These are phyloP conservation scores for Sebastes hubbsi DNA, from an alignment of 2,797 vertebrate species.

Conservation along the genomic window DNA sequence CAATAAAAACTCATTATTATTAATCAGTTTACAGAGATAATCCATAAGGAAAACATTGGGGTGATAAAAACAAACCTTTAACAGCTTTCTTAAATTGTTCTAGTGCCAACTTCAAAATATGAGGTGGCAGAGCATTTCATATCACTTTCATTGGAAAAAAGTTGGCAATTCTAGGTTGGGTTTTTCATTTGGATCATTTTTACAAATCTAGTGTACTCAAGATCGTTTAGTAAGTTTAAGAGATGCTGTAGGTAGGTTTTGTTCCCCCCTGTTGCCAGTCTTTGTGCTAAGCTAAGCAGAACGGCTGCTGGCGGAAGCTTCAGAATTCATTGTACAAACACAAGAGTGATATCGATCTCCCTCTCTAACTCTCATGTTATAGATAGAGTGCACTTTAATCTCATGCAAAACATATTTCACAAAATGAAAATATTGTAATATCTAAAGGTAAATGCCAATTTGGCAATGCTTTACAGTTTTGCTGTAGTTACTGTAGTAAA, in stretches of 20 bases:
- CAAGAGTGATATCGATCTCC: neutral
- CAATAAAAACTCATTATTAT: too few species aligned
- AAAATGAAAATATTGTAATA: constrained; percentile 1
- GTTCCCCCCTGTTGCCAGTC: neutral
- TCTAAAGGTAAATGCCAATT: constrained; percentile 25
- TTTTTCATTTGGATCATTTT: too few species aligned
- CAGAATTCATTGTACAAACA: neutral
- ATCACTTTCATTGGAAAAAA: too few species aligned
- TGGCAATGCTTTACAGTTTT: neutral
- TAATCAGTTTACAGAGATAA: too few species aligned
- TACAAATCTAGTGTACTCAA: too few species aligned
- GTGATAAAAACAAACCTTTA: too few species aligned
- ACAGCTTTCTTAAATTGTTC: too few species aligned
- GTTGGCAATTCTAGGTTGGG: too few species aligned
- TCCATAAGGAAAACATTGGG: too few species aligned
- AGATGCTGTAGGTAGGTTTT: neutral
- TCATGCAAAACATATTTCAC: neutral
- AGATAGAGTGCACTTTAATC: neutral
- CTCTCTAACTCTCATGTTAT: neutral
- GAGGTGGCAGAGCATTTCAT: too few species aligned
- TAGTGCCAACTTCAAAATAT: too few species aligned
- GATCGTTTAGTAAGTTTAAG: too few species aligned
- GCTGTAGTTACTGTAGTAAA: constrained; percentile 20
- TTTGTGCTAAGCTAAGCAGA: neutral
- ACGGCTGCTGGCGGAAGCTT: neutral